Evolutionary conservation across 2,888 invertebrate genomes (phyloP), one percentile per base, ranked within the genome.

Genomic region (Leptinotarsa haldemani): DNA sequence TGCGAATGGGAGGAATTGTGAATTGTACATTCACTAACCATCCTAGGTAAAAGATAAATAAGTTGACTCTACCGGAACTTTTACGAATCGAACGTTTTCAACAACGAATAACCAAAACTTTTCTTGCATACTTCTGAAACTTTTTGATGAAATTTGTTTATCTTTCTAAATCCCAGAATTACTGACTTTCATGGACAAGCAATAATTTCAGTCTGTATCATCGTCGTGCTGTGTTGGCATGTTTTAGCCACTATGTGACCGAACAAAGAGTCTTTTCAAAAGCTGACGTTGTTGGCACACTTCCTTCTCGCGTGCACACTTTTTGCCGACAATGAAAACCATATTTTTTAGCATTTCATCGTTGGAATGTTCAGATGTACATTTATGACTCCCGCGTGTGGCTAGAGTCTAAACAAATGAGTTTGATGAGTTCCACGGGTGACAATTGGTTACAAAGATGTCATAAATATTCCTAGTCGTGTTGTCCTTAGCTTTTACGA

Each of bases 291-390:
- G 61, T 61, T 61, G 61, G 61, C 40, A 30, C 61, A 61, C 40
- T 61, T 30, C n/a, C 15, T n/a, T n/a, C 30, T n/a, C 61, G 30
- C 30, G 30, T n/a, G 61, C 61, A 7, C 16, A 30, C 61, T 61
- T 61, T 61, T 40, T 61, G 61, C 61, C 61, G 61, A 61, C 61
- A 61, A 61, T 61, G 30, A 40, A 61, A 61, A 61, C 61, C 61
- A 61, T 61, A 61, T 61, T 61, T 61, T 61, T n/a, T 9, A 40
- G 30, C 40, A 61, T n/a, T 30, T 16, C 40, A 40, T 30, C 61
- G 40, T 56, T 3, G 13, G n/a, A 16, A 40, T 61, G 30, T 61
- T 61, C 18, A 18, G 18, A 56, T 16, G n/a, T 50, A 20, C 3
- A 15, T 58, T 61, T 61, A 61, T 40, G 12, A n/a, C 61, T 40